phyloP scores from a whole-genome alignment of 2,113 vertebrate genomes.

The Ochotona curzoniae region DNA sequence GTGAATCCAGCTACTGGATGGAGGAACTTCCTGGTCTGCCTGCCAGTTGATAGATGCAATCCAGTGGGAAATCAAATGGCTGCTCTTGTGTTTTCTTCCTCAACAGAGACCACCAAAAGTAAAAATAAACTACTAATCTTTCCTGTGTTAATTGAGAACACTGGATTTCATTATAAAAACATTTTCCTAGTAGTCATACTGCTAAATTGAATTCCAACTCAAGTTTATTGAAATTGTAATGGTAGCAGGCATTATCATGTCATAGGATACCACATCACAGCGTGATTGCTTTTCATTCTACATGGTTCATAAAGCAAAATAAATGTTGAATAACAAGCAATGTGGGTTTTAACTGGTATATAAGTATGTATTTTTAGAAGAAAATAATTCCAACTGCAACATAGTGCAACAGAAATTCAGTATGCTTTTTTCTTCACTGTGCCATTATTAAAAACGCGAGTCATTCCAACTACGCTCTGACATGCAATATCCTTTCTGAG shows the following conservation, averaged over 20 bases:
- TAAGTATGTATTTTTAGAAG: constrained; percentile 25
- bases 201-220: constrained; percentile 6
- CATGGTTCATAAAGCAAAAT: constrained; percentile 53
- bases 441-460: not conserved
- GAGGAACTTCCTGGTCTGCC: constrained; percentile 41
- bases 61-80: constrained; percentile 62
- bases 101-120: constrained; percentile 58
- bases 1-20: not conserved
- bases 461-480: not conserved
- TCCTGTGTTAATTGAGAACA: constrained; percentile 62
- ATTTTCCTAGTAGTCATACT: constrained; percentile 23
- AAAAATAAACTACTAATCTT: constrained; percentile 53
- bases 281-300: constrained; percentile 21
- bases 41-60: constrained; percentile 47
- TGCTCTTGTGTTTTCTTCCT: constrained; percentile 51
- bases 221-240: constrained; percentile 51
- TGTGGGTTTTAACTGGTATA: constrained; percentile 3
- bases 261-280: not conserved
- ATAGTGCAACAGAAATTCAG: not conserved
- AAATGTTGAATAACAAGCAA: not conserved
- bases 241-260: constrained; percentile 21
- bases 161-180: constrained; percentile 31
- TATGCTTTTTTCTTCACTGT: not conserved
- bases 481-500: not conserved
- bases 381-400: constrained; percentile 10